A percentile compares a stretch with the other conserved stretches of the same genome.
These are phyloP conservation scores for Siniperca undulata DNA, from an alignment of 2,797 vertebrate species.

Conservation along the genomic window DNA sequence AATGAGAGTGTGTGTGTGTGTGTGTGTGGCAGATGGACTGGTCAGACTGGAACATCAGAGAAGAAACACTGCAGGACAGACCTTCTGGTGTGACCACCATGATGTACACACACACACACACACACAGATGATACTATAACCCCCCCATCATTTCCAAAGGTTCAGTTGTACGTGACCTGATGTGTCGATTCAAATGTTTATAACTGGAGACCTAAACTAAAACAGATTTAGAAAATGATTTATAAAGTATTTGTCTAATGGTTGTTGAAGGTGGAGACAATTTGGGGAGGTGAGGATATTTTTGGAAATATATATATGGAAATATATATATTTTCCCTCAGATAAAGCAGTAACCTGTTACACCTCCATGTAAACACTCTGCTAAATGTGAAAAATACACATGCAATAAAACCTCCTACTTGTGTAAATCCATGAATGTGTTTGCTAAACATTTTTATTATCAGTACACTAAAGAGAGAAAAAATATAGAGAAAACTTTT, in stretches of 20 bases:
- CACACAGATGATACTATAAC: background rate
- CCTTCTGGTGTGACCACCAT: conserved; percentile 40
- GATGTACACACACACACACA: background rate
- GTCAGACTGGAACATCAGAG: conserved; percentile 62
- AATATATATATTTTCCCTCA: too few relatives aligned
- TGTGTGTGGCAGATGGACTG: conserved; percentile 61
- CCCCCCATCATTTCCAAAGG: background rate
- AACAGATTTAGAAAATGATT: too few relatives aligned
- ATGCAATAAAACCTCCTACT: background rate
- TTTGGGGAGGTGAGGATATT: too few relatives aligned
- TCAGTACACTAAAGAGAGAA: background rate
- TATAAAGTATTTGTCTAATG: too few relatives aligned
- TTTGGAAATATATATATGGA: background rate
- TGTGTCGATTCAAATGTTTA: background rate
- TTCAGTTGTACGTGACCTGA: conserved; percentile 5
- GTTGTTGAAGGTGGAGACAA: background rate
- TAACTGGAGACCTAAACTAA: too few relatives aligned
- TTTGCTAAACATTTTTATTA: conserved; percentile 33
- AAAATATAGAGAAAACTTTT: background rate
- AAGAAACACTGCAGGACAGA: conserved; percentile 6
- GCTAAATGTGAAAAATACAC: conserved; percentile 15
- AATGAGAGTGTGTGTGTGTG: conserved; percentile 15
- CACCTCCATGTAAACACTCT: background rate
- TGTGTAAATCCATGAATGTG: conserved; percentile 24
- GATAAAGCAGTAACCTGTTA: background rate